Percentiles rank a stretch among this genome's conserved stretches.
These are phyloP conservation scores for Mimumesa dahlbomi DNA, from an alignment of 2,888 invertebrate genomes.

Conservation along the genomic window DNA sequence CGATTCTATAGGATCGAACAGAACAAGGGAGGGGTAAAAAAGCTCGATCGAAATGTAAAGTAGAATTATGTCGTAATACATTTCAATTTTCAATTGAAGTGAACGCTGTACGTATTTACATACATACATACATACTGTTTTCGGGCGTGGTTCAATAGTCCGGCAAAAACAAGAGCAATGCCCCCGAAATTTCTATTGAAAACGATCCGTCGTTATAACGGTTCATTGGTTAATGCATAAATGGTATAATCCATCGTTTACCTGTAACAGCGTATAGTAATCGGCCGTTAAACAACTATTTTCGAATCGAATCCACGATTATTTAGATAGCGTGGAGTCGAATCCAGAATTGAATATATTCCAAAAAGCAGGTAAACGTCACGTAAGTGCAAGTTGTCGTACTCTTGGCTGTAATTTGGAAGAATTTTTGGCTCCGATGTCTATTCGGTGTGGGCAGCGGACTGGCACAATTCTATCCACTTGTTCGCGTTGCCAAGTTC, in stretches of 20 bases:
- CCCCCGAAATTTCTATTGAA: no score
- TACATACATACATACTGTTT: no score
- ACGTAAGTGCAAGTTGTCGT: constrained; percentile 55
- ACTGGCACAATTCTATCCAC: constrained; percentile 55
- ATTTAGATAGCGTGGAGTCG: constrained; percentile 43
- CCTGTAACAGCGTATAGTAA: constrained; percentile 7
- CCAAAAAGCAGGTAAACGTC: constrained; percentile 62
- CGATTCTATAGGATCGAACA: no score
- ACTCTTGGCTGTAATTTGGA: constrained; percentile 65
- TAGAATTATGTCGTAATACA: no score
- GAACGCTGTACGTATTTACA: no score
- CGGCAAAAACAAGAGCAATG: no score
- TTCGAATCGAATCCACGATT: constrained; percentile 41
- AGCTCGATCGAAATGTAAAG: no score
- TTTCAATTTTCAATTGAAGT: no score
- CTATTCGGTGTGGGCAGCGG: constrained; percentile 48
- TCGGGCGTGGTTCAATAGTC: no score
- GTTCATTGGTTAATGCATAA: no score
- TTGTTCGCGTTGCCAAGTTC: constrained; percentile 57
- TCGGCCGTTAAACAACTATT: constrained; percentile 36
- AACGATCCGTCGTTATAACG: no score
- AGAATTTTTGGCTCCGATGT: constrained; percentile 58
- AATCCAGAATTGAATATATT: constrained; percentile 59
- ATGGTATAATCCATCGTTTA: constrained; percentile 8
- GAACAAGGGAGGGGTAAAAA: no score